phyloP scores from a whole-genome alignment of 2,113 vertebrate genomes.

The Willisornis vidua region DNA sequence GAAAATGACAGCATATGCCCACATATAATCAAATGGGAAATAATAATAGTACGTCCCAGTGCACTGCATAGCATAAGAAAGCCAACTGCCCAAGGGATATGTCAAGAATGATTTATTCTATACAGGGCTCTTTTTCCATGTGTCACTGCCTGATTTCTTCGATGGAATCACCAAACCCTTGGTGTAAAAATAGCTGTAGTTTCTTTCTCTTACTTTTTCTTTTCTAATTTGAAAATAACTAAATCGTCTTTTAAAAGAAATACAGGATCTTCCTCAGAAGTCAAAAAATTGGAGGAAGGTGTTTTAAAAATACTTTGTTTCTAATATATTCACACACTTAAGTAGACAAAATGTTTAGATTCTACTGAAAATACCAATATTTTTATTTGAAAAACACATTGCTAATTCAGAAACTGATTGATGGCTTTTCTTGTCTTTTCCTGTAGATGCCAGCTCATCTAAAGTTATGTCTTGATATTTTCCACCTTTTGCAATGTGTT shows the following conservation, averaged over 20 bases:
- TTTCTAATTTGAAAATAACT: neutral
- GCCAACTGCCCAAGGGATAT: conserved; percentile 60
- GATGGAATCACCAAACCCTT: neutral
- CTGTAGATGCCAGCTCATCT: neutral
- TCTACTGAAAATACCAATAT: neutral
- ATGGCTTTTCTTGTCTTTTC: neutral
- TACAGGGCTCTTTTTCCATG: conserved; percentile 11
- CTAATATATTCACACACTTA: neutral
- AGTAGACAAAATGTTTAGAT: neutral
- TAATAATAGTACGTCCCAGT: conserved; percentile 50
- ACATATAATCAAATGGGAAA: conserved; percentile 64
- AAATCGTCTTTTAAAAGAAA: neutral
- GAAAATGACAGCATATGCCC: conserved; percentile 68
- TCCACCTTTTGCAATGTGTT: neutral
- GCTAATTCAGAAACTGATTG: neutral
- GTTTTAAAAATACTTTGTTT: neutral
- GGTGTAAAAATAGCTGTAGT: neutral
- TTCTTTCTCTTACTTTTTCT: neutral
- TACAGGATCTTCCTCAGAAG: neutral
- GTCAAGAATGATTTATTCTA: conserved; percentile 70
- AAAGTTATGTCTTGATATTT: neutral
- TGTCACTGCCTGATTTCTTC: conserved; percentile 56
- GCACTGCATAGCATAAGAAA: conserved; percentile 44
- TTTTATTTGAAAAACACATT: neutral
- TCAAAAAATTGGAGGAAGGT: neutral